phyloP scores from a whole-genome alignment of 2,797 vertebrate genomes.

The Leptatherina wallacei region DNA sequence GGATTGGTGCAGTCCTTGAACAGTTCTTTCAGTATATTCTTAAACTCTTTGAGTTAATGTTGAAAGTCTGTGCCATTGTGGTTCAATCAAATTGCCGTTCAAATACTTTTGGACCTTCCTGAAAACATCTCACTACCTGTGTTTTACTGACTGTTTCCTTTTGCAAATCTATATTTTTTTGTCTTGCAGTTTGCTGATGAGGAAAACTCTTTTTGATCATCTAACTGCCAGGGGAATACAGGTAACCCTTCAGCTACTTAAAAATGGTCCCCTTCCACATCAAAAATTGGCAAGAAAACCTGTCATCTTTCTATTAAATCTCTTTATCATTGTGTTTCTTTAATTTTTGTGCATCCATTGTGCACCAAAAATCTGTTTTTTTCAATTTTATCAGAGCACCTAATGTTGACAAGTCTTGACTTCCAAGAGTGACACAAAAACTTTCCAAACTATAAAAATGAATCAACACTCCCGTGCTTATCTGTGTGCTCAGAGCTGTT shows the following conservation, averaged over 20 bases:
- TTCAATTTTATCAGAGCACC: neutral
- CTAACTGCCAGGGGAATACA: slow-evolving; percentile 96
- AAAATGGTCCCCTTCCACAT: neutral
- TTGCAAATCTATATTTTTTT: slow-evolving; percentile 5
- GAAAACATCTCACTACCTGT: neutral
- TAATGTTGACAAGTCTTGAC: neutral
- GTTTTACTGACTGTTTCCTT: neutral
- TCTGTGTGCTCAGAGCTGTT: slow-evolving; percentile 1
- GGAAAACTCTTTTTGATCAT: slow-evolving; percentile 94
- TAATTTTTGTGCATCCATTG: neutral
- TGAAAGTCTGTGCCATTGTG: neutral
- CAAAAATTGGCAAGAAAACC: neutral
- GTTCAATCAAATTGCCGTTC: neutral
- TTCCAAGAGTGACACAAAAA: slow-evolving; percentile 12
- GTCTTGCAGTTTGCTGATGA: slow-evolving; percentile 90
- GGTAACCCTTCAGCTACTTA: slow-evolving; percentile 74
- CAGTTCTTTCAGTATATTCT: neutral
- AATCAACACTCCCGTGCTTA: neutral
- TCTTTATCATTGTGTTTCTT: neutral
- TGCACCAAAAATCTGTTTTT: neutral
- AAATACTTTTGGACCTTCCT: neutral
- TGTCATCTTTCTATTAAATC: neutral
- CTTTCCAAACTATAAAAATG: neutral
- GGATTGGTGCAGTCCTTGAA: neutral
- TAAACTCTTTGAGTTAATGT: neutral